Base-by-base conservation (phyloP, 2,113 vertebrate genomes). In the Opisthocomus hoazin region DNA sequence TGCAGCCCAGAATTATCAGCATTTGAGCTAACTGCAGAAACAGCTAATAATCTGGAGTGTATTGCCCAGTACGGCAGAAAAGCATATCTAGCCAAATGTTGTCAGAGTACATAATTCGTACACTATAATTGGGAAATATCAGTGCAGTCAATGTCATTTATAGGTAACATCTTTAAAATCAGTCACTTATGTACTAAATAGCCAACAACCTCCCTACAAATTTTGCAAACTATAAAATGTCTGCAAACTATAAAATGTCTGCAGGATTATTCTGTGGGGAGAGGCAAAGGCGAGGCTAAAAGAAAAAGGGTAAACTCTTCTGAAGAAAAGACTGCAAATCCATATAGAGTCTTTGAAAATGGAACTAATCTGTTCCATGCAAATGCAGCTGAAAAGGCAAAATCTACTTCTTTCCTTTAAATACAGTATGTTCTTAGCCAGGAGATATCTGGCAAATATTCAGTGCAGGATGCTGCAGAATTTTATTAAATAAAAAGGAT, bases 321-420 rank as follows among this genome's bases (percentile, higher is more conserved):
- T 90, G 17, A 92, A 77, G 29, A 30, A 96, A 86, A 73, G 26
- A 22, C 64, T 90, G 18, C 23, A 87, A 46, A 32, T 32, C 8
- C 6, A 48, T 83, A 27, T 32, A 5, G 65, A 90, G 15, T 86
- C 70, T 50, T 86, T 68, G 27, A 79, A 63, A 94, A 95, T 30
- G 11, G 5, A 92, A 76, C 3, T 12, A 89, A 73, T 90, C n/a
- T 82, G 4, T 94, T 96, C 78, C 54, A 43, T 87, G 66, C 9
- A 94, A 94, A 90, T 90, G 12, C 23, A 86, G 46, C 27, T 32
- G 18, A 86, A 87, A 74, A 86, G 24, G 29, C 6, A 93, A 93
- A 87, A 78, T 69, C 22, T 20, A 78, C 29, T 81, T 90, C 34
- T 79, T 95, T 58, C 18, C 20, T 88, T 65, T 58, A 80, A 93